Percentiles rank a stretch among this genome's conserved stretches.
Evolutionary conservation across 2,797 vertebrate genomes (phyloP).

Genomic region (Trachurus trachurus): DNA sequence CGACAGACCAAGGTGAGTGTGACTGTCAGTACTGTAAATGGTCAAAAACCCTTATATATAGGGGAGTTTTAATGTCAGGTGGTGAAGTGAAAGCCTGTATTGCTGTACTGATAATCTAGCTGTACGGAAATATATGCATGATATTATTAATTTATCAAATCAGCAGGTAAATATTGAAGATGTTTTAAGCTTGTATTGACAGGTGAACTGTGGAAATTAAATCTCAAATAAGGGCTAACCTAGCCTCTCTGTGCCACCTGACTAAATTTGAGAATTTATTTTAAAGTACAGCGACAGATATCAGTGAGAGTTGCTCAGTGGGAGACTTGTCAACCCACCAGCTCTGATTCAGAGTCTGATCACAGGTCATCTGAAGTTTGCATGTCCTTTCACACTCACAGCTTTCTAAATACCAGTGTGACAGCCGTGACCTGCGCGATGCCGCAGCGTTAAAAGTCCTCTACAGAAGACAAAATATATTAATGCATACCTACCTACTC

Average conservation of each 20-base stretch:
- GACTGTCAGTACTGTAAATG: not conserved
- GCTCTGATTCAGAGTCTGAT: slow-evolving; percentile 50
- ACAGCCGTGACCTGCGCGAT: not conserved
- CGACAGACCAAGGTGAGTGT: slow-evolving; percentile 83
- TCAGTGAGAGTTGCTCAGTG: not conserved
- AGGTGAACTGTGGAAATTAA: not conserved
- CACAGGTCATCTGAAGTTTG: slow-evolving; percentile 43
- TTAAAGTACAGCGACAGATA: not conserved
- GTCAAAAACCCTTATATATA: not conserved
- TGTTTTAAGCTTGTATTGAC: not conserved
- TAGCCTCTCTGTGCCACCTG: not conserved
- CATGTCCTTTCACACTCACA: slow-evolving; percentile 23
- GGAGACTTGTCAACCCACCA: slow-evolving; percentile 29
- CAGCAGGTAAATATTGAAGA: not conserved
- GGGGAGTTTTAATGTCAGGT: not conserved
- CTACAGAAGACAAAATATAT: slow-evolving; percentile 3
- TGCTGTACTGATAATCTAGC: not conserved
- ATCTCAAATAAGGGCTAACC: too few species aligned
- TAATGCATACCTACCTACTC: slow-evolving; percentile 24
- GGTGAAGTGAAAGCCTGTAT: not conserved
- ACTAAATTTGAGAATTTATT: not conserved
- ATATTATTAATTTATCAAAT: not conserved
- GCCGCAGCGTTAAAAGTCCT: not conserved
- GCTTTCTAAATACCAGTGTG: slow-evolving; percentile 30
- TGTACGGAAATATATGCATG: not conserved